Evolutionary conservation across 2,888 invertebrate genomes (phyloP), one percentile per base, ranked within the genome.

Genomic region (Hipparchia semele): DNA sequence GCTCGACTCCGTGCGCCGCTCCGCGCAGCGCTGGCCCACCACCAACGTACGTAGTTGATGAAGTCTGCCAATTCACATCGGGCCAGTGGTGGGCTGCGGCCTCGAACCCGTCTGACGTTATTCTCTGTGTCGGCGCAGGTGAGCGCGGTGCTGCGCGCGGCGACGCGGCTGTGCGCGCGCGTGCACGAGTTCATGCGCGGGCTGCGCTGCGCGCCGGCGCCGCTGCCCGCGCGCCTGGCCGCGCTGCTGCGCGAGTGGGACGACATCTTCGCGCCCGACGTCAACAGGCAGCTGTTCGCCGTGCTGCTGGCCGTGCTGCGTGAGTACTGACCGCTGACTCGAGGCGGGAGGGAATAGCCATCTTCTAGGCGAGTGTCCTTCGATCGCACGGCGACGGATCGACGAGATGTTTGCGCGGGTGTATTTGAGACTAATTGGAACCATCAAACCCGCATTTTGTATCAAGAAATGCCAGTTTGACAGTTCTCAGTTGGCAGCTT

Each of bases 221-320:
- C 76, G 79, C 89, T 90, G 1, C 49, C 80, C n/a, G 71, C 79
- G 58, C 87, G 79, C 86, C 90, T 59, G 69, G 85, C 83, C 71
- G 88, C 86, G 78, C 94, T 95, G 67, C 83, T 94, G 46, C 92
- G 94, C 70, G 98, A 98, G 90, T 98, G 98, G 98, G 88, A 90
- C 68, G 96, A 97, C 86, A 94, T 98, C 71, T 97, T 98, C 90
- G 94, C 95, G 74, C 95, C 95, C 69, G 96, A 96, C 79, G 89
- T 96, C 58, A 94, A 95, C 81, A 80, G 81, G 68, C 91, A 92
- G 76, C 80, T 96, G 13, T 85, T 95, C 62, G 87, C 91, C 62
- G 80, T 95, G 33, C 23, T 81, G 0, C 9, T 78, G 13, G 70
- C 76, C 5, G 76, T 87, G n/a, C 79, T 91, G 6, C 80, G 90